Evolutionary conservation across 2,797 vertebrate species (phyloP).

Genomic region (Galaxias olidus): DNA sequence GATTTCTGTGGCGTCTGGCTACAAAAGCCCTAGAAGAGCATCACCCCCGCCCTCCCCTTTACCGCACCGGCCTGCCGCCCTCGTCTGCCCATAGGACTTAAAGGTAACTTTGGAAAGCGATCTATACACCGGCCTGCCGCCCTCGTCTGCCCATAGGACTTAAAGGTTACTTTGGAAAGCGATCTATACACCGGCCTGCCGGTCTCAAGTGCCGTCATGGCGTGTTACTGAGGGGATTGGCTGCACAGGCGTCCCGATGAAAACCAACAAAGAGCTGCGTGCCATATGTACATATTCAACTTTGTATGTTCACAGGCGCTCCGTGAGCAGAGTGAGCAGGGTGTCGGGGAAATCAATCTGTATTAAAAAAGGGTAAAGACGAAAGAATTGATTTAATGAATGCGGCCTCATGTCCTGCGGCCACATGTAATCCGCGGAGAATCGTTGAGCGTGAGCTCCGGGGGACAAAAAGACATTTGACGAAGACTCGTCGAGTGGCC

Average conservation of each 20-base stretch:
- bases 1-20: slow-evolving; percentile 52
- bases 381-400: slow-evolving; percentile 86
- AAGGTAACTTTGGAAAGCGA: slow-evolving; percentile 82
- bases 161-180: slow-evolving; percentile 80
- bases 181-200: slow-evolving; percentile 64
- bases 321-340: slow-evolving; percentile 47
- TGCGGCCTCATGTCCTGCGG: slow-evolving; percentile 83
- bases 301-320: slow-evolving; percentile 81
- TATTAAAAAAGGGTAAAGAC: slow-evolving; percentile 78
- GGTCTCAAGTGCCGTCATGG: slow-evolving; percentile 79
- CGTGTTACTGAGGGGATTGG: slow-evolving; percentile 67
- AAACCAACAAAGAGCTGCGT: slow-evolving; percentile 80
- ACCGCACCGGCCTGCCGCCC: slow-evolving; percentile 3
- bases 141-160: slow-evolving; percentile 42
- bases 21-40: slow-evolving; percentile 50
- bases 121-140: slow-evolving; percentile 30
- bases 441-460: slow-evolving; percentile 78
- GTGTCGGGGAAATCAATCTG: slow-evolving; percentile 79
- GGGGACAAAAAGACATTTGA: slow-evolving; percentile 78
- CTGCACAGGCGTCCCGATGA: slow-evolving; percentile 72
- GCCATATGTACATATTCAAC: slow-evolving; percentile 80
- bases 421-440: slow-evolving; percentile 82
- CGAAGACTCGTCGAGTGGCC: slow-evolving; percentile 80
- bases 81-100: slow-evolving; percentile 54
- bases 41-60: slow-evolving; percentile 43